These are phyloP conservation scores for Lacanobia wlatinum DNA, from an alignment of 2,888 invertebrate genomes.

Conservation along the genomic window DNA sequence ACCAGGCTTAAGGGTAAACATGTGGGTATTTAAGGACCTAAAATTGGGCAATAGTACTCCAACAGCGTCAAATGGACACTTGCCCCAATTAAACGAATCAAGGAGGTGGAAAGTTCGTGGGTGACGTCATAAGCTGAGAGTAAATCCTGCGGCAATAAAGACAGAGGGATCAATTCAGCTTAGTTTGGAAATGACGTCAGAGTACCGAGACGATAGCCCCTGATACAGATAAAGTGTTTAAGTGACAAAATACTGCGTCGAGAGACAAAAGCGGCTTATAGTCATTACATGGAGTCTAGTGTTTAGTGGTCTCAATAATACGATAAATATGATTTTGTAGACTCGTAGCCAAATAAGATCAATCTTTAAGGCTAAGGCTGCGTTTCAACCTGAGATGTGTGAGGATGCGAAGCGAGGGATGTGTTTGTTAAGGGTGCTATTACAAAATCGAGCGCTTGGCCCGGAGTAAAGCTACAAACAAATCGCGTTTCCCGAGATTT, in stretches of 20 bases:
- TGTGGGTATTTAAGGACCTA: constrained; percentile 11
- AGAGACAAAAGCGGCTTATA: constrained; percentile 5
- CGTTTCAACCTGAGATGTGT: too few species aligned
- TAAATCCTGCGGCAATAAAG: constrained; percentile 44
- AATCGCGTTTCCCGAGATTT: too few species aligned
- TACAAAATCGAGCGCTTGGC: too few species aligned
- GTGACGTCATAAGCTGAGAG: constrained; percentile 40
- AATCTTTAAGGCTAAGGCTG: too few species aligned
- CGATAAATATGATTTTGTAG: neutral
- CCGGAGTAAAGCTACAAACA: too few species aligned
- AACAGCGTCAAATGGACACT: constrained; percentile 36
- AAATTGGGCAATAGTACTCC: constrained; percentile 15
- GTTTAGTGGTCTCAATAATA: neutral
- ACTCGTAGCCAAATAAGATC: too few species aligned
- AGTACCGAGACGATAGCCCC: constrained; percentile 15
- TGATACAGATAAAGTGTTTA: constrained; percentile 19
- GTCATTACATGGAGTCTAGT: neutral
- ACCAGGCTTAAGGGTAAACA: neutral
- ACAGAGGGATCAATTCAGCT: constrained; percentile 46
- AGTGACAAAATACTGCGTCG: constrained; percentile 9
- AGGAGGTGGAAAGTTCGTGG: constrained; percentile 39
- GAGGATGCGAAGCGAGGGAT: too few species aligned
- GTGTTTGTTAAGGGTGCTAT: too few species aligned
- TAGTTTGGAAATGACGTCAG: constrained; percentile 46
- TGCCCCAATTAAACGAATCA: constrained; percentile 48